Evolutionary conservation across 2,797 vertebrate species (phyloP).

Genomic region (Huso huso): DNA sequence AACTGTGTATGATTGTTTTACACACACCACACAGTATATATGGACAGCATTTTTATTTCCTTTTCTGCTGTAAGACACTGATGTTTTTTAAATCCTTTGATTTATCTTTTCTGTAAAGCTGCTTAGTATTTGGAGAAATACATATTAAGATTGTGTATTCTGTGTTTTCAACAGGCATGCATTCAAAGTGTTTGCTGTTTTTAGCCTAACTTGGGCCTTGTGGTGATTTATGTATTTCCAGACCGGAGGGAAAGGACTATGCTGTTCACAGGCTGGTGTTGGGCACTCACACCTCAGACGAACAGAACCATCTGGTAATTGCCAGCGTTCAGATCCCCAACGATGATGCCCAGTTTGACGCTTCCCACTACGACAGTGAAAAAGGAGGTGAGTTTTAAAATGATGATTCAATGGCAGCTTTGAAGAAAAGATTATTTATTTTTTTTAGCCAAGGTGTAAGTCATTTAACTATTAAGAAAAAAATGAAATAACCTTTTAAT

Average conservation of each 20-base stretch:
- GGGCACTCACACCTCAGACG: slow-evolving; percentile 85
- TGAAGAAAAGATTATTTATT: neutral
- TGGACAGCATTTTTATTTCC: slow-evolving; percentile 26
- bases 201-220: no score
- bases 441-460: neutral
- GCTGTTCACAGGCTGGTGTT: slow-evolving; percentile 79
- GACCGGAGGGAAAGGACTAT: slow-evolving; percentile 86
- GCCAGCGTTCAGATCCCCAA: slow-evolving; percentile 87
- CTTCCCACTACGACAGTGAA: slow-evolving; percentile 79
- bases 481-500: neutral
- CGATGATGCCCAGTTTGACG: slow-evolving; percentile 83
- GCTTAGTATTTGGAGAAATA: neutral
- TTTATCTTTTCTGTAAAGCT: neutral
- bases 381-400: slow-evolving; percentile 72
- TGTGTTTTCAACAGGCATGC: neutral
- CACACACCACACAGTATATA: no score
- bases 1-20: slow-evolving; percentile 17
- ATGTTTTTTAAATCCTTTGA: neutral
- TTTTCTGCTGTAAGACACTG: slow-evolving; percentile 1
- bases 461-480: neutral
- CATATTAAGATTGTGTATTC: neutral
- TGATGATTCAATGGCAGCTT: neutral
- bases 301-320: slow-evolving; percentile 89
- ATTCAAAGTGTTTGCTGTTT: no score
- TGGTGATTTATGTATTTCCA: slow-evolving; percentile 31